Conservation (phyloP, 1,140 invertebrate genomes). For the Rhopalosiphum maidis region DNA sequence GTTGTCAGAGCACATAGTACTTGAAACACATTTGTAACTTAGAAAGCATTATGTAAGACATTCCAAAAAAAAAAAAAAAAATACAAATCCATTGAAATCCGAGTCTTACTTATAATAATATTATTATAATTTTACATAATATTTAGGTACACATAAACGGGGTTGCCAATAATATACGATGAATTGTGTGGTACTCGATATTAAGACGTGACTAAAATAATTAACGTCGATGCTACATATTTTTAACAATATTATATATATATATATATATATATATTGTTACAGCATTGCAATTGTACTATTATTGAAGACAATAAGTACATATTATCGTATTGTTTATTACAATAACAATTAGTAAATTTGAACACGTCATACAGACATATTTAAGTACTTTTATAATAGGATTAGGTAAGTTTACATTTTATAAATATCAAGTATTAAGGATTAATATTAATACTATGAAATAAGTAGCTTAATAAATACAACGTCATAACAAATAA, state of each 20-base stretch:
- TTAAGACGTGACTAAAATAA: not conserved
- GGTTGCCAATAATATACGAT: not conserved
- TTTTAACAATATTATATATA: too few species aligned
- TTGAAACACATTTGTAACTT: too few species aligned
- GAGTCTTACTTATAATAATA: too few species aligned
- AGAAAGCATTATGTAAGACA: too few species aligned
- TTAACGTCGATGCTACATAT: not conserved
- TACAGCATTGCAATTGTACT: not conserved
- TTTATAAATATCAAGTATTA: not conserved
- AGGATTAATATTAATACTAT: not conserved
- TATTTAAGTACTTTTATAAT: not conserved
- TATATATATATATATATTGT: too few species aligned
- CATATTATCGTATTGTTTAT: not conserved
- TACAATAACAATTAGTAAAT: not conserved
- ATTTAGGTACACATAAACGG: not conserved
- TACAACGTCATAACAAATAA: not conserved
- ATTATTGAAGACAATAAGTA: not conserved
- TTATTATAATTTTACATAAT: not conserved
- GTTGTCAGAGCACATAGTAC: too few species aligned
- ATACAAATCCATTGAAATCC: too few species aligned
- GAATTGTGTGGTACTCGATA: not conserved
- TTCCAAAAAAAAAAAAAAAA: too few species aligned
- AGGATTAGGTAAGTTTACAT: not conserved
- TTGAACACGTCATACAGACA: not conserved
- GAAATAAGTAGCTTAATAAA: not conserved